Percentiles rank a stretch among this genome's conserved stretches.
These are phyloP conservation scores for Hylaea fasciaria DNA, from an alignment of 2,888 invertebrate species.

Conservation along the genomic window DNA sequence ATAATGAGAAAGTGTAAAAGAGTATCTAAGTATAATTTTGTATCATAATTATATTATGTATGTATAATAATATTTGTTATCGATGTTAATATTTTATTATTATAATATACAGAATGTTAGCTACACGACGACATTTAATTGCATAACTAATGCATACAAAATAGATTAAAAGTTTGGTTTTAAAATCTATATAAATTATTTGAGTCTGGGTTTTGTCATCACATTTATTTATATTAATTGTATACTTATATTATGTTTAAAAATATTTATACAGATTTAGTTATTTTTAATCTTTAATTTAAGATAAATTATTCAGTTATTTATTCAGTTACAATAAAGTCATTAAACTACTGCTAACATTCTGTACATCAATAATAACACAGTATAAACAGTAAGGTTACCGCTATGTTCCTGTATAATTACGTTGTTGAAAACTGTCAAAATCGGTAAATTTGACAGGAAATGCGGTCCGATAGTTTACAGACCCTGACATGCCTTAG, in stretches of 20 bases:
- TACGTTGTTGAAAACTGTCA: no score
- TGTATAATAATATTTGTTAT: constrained; percentile 67
- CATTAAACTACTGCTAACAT: no score
- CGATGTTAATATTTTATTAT: constrained; percentile 59
- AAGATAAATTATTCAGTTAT: no score
- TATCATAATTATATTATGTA: constrained; percentile 47
- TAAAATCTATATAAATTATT: not conserved
- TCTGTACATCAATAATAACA: no score
- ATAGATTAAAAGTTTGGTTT: no score
- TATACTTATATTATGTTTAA: no score
- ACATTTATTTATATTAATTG: no score
- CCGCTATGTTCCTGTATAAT: constrained; percentile 13
- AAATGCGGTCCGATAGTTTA: no score
- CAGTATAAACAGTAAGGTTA: not conserved
- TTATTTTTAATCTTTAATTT: no score
- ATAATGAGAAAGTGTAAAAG: constrained; percentile 60
- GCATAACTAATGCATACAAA: not conserved
- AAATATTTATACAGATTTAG: no score
- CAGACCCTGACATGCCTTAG: not conserved
- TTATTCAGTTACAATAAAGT: no score
- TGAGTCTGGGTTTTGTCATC: not conserved
- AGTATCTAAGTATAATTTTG: constrained; percentile 72
- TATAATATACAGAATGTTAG: constrained; percentile 53
- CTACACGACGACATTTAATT: constrained; percentile 18
- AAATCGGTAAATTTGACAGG: not conserved